These are phyloP conservation scores for Parazoanthus darwini DNA, from an alignment of 92 coral and sea anemone genomes.

Conservation along the genomic window DNA sequence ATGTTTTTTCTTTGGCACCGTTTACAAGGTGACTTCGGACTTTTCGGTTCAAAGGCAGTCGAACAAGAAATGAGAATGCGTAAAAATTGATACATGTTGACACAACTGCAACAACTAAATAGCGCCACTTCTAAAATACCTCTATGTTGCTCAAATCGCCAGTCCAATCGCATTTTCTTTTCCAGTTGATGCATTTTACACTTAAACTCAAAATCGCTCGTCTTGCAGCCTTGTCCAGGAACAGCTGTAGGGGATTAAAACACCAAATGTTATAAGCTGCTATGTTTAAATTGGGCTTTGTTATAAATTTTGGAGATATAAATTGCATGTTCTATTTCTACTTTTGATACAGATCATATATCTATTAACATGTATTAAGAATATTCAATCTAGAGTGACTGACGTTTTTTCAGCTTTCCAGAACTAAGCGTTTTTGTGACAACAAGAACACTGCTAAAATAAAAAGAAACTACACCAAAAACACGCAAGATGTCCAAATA, in stretches of 20 bases:
- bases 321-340: background rate
- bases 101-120: background rate
- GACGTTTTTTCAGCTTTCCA: background rate
- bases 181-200: slow-evolving; percentile 95
- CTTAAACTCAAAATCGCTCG: slow-evolving; percentile 80
- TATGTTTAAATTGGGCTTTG: background rate
- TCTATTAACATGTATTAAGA: background rate
- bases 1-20: background rate
- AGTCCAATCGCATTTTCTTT: slow-evolving; percentile 96
- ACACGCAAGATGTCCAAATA: background rate
- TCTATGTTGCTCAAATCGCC: slow-evolving; percentile 90
- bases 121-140: slow-evolving; percentile 49
- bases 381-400: background rate
- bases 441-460: background rate
- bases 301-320: background rate
- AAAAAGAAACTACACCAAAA: background rate
- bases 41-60: no score
- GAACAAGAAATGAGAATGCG: background rate
- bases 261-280: background rate
- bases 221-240: slow-evolving; percentile 93
- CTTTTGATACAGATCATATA: background rate
- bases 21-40: background rate
- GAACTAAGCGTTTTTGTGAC: background rate
- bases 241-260: slow-evolving; percentile 57
- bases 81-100: background rate